Evolutionary conservation across 2,888 invertebrate genomes (phyloP), one percentile per base, ranked within the genome.

Genomic region (Deladenus siricidicola): DNA sequence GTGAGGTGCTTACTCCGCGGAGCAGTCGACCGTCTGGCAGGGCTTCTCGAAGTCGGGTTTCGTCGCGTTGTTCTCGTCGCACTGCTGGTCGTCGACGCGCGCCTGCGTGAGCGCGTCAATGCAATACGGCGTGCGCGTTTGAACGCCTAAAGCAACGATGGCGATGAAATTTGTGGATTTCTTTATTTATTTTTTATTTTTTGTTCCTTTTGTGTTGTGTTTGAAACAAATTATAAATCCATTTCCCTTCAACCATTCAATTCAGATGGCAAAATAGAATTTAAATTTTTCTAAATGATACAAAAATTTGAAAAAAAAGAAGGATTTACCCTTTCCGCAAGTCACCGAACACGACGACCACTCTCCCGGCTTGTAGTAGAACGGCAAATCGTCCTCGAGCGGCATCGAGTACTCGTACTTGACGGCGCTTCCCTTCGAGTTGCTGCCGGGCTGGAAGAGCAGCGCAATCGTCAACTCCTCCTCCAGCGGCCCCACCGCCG

Each of bases 251-350:
- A 4, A n/a, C n/a, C n/a, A n/a, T n/a, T n/a, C n/a, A n/a, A n/a
- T n/a, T n/a, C n/a, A n/a, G n/a, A n/a, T n/a, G n/a, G n/a, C n/a
- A n/a, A n/a, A 23, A 14, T 3, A 21, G 19, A 3, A 19, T 10
- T 17, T 3, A 23, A 21, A 21, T 47, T 23, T 47, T 26, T 8
- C 14, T 10, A 39, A 39, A 39, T 39, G 39, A 17, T 21, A 39
- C 24, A 8, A 48, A 48, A 48, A 48, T 21, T 48, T 48, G 19
- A 10, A 48, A 10, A 10, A 48, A 23, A 48, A n/a, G n/a, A n/a
- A n/a, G n/a, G n/a, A n/a, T n/a, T n/a, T 83, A 86, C 93, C 94
- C 83, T 89, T 89, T 19, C 92, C 94, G 78, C 94, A 96, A 8
- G 87, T 84, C n/a, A 85, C 85, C 70, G 86, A 87, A 82, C 94